A percentile compares a stretch with the other conserved stretches of the same genome.
phyloP scores from a whole-genome alignment of 2,797 vertebrate genomes.

The Platyrinchus mystaceus region DNA sequence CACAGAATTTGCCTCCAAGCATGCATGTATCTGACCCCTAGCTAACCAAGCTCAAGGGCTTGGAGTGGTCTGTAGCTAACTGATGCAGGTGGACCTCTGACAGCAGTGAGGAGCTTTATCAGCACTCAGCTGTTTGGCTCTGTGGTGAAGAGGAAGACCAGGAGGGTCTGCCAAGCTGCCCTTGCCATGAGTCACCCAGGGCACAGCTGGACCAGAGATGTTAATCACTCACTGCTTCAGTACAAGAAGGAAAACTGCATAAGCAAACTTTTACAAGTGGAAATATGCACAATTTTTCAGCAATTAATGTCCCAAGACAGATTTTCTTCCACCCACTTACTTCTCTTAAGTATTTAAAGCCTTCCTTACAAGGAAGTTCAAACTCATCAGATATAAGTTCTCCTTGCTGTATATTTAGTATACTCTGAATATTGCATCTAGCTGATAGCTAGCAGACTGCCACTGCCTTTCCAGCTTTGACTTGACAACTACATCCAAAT shows the following conservation, averaged over 20 bases:
- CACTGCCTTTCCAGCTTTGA: neutral
- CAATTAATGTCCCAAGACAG: constrained; percentile 10
- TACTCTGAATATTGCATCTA: neutral
- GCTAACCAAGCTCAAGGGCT: neutral
- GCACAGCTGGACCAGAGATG: neutral
- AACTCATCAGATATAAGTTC: neutral
- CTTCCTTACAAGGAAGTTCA: neutral
- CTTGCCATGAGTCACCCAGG: neutral
- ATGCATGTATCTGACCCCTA: fast-evolving
- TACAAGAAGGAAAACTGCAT: neutral
- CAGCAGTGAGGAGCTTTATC: neutral
- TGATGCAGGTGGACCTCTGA: neutral
- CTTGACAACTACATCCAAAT: neutral
- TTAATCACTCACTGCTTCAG: neutral
- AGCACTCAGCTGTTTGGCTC: neutral
- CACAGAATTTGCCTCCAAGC: neutral
- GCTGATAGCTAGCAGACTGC: neutral
- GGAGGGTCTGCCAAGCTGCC: neutral
- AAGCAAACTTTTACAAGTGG: neutral
- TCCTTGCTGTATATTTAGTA: neutral
- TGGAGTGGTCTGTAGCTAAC: neutral
- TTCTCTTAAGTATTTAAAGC: constrained; percentile 4
- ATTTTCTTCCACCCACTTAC: constrained; percentile 45
- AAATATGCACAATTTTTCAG: neutral
- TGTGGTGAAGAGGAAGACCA: neutral